These are phyloP conservation scores for Sebastes flavidus DNA, from an alignment of 2,797 vertebrate species.

Conservation along the genomic window DNA sequence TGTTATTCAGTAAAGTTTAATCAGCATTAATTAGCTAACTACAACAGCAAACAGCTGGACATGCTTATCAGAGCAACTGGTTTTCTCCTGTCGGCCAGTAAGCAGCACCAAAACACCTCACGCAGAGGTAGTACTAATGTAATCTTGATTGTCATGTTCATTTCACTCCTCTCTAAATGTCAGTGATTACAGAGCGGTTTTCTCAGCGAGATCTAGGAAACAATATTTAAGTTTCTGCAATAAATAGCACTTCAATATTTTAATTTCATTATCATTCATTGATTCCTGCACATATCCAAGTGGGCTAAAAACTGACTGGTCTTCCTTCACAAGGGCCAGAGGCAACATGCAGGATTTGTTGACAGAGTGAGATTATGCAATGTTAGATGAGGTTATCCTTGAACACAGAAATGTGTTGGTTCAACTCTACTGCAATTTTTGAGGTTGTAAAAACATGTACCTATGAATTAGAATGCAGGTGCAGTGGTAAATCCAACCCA, in stretches of 20 bases:
- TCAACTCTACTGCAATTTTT: neutral
- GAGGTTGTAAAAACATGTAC: neutral
- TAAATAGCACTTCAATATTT: neutral
- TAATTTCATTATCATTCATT: neutral
- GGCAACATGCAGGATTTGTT: conserved; percentile 35
- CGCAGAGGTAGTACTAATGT: neutral
- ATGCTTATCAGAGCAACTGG: neutral
- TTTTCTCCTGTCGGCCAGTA: neutral
- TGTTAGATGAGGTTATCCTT: conserved; percentile 50
- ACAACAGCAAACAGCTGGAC: neutral
- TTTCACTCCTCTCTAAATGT: neutral
- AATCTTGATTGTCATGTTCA: neutral
- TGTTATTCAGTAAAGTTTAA: neutral
- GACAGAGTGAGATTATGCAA: conserved; percentile 49
- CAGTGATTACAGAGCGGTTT: neutral
- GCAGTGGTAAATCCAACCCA: neutral
- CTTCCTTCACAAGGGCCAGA: neutral
- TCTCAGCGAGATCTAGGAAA: neutral
- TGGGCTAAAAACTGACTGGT: neutral
- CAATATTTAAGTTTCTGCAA: neutral
- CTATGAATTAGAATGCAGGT: neutral
- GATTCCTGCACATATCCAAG: neutral
- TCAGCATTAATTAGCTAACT: neutral
- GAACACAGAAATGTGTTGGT: conserved; percentile 31
- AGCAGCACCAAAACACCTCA: neutral